Conservation (phyloP, 2,113 vertebrate genomes). For the Dasypus novemcinctus region DNA sequence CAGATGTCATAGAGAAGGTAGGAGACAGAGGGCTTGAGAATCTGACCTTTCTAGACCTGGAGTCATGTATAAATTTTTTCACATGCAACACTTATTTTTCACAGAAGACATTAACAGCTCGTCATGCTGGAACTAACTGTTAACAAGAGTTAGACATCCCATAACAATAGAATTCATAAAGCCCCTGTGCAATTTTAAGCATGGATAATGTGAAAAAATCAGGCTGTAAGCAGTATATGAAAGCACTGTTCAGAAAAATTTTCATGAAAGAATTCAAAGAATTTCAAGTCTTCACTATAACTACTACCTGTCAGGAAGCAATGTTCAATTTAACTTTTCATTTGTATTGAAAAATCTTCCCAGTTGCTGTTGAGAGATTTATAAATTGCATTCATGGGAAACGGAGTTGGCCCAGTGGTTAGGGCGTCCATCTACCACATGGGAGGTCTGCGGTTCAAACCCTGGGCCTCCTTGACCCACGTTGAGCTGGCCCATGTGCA, state of each 20-base stretch:
- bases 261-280: neutral
- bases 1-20: accelerated
- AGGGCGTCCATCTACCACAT: too few species aligned
- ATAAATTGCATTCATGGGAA: too few species aligned
- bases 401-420: too few species aligned
- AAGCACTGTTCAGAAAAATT: neutral
- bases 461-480: too few species aligned
- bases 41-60: accelerated
- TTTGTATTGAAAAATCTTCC: neutral
- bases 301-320: neutral
- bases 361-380: neutral
- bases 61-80: accelerated
- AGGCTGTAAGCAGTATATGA: accelerated
- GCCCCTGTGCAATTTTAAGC: neutral
- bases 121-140: neutral
- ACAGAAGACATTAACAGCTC: accelerated
- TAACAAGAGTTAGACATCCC: neutral
- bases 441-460: too few species aligned
- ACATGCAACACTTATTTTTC: accelerated
- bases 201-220: neutral
- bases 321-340: neutral
- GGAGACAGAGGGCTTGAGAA: neutral
- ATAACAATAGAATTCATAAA: accelerated
- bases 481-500: too few species aligned
- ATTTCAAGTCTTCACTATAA: neutral